phyloP scores from a whole-genome alignment of 2,888 invertebrate genomes.

The Cephus sareptanus region DNA sequence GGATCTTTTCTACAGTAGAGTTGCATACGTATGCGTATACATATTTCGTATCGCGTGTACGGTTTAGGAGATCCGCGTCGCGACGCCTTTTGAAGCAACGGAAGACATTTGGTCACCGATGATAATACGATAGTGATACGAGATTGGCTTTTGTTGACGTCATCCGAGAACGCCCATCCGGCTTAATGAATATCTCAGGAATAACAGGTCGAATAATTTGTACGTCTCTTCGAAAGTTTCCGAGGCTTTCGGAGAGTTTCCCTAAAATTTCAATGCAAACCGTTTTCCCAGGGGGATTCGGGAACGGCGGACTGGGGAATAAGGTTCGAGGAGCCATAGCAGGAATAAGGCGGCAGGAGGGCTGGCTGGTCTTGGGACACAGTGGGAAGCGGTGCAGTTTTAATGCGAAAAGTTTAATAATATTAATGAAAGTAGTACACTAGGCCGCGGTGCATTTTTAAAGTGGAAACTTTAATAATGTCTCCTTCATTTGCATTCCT shows the following conservation, averaged over 20 bases:
- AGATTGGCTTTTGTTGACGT: background rate
- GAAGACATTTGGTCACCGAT: background rate
- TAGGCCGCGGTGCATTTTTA: slow-evolving; percentile 32
- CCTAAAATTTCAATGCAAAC: background rate
- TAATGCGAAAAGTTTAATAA: slow-evolving; percentile 38
- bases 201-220: background rate
- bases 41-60: background rate
- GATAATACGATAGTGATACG: background rate
- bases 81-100: background rate
- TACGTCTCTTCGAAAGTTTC: background rate
- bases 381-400: background rate
- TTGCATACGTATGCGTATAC: background rate
- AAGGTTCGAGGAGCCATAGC: background rate
- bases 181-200: background rate
- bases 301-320: background rate
- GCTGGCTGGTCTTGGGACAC: background rate
- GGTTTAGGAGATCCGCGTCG: background rate
- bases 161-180: background rate
- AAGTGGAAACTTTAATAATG: slow-evolving; percentile 38
- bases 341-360: no score
- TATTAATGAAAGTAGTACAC: slow-evolving; percentile 41
- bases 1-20: no score
- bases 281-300: background rate
- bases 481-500: slow-evolving; percentile 45
- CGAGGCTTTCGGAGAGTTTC: background rate